Evolutionary conservation across 2,888 invertebrate species (phyloP), one percentile per base, ranked within the genome.

Genomic region (Erannis defoliaria): DNA sequence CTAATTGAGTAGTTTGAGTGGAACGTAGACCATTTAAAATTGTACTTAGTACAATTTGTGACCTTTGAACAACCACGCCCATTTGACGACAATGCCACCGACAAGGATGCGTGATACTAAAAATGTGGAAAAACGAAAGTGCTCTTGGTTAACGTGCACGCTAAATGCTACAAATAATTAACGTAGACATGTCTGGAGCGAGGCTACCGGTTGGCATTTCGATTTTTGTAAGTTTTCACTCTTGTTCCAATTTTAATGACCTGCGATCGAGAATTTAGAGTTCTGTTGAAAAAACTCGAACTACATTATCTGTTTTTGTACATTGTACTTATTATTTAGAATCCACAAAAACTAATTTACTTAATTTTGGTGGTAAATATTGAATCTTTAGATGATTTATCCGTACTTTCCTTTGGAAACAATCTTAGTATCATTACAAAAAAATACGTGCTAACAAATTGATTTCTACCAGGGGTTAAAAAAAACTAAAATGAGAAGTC

Each of bases 201-300:
- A 88, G 89, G 89, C 75, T 79, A 63, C 61, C 75, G 56, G 71
- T 78, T 87, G 90, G 82, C 89, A 90, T 91, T 91, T 89, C 62
- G 73, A 72, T 76, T 81, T 85, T 83, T 80, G 81, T 67, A 77
- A 81, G 78, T 88, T 88, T 89, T 86, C 85, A 83, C 85, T 53
- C 31, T 75, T 77, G 83, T 73, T 86, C 82, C 84, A 82, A 74
- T 84, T 86, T 82, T 78, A 80, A 87, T 85, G 72, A 75, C 62
- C 66, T 37, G 71, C 69, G 74, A 77, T 77, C 74, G 71, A 68
- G 12, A 76, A 66, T 71, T 73, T 73, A 21, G 72, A 59, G 74
- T 69, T 72, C 74, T 21, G 10, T 9, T 54, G 9, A 26, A 26
- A 45, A 14, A 26, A 3, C 14, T 5, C 16, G 9, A 45, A 26